A percentile compares a stretch with the other conserved stretches of the same genome.
phyloP scores from a whole-genome alignment of 30 jellyfish, hydroid and myxozoan species.

The Aurelia aurita complex sp. Pacific region DNA sequence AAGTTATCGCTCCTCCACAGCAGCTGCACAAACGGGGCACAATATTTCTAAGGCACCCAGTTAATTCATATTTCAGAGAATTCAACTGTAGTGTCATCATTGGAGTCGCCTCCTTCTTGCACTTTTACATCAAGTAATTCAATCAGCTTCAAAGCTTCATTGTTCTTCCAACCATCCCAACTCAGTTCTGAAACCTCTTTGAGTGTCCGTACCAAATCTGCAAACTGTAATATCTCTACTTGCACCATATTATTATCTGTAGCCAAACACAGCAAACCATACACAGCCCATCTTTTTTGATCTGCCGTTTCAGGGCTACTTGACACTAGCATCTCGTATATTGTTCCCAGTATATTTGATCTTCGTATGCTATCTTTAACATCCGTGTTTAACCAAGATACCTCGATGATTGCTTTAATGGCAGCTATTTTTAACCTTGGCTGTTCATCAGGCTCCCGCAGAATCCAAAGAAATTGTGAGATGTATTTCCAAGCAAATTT shows the following conservation, averaged over 20 bases:
- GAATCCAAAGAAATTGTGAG: slow-evolving; percentile 7
- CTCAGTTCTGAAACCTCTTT: slow-evolving; percentile 20
- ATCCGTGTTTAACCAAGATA: slow-evolving; percentile 47
- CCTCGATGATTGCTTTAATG: slow-evolving; percentile 32
- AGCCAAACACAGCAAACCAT: slow-evolving; percentile 52
- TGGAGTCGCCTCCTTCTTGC: not conserved
- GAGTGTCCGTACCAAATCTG: slow-evolving; percentile 11
- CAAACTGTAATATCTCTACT: slow-evolving; percentile 6
- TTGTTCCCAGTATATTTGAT: slow-evolving; percentile 8
- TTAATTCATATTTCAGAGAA: not conserved
- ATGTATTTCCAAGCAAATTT: slow-evolving; percentile 35
- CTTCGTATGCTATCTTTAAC: not conserved
- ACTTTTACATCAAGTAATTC: slow-evolving; percentile 26
- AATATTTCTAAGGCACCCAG: too few species aligned
- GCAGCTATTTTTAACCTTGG: slow-evolving; percentile 5
- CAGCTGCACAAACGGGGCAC: too few species aligned
- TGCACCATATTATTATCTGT: slow-evolving; percentile 17
- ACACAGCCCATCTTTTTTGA: slow-evolving; percentile 62
- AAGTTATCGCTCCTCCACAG: too few species aligned
- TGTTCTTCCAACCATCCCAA: slow-evolving; percentile 42
- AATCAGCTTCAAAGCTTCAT: slow-evolving; percentile 44
- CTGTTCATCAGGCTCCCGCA: slow-evolving; percentile 27
- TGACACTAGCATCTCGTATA: slow-evolving; percentile 11
- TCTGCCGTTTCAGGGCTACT: not conserved
- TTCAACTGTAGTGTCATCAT: not conserved